Percentiles rank a stretch among this genome's conserved stretches.
phyloP scores from a whole-genome alignment of 2,888 invertebrate species.

The Baccha elongata region DNA sequence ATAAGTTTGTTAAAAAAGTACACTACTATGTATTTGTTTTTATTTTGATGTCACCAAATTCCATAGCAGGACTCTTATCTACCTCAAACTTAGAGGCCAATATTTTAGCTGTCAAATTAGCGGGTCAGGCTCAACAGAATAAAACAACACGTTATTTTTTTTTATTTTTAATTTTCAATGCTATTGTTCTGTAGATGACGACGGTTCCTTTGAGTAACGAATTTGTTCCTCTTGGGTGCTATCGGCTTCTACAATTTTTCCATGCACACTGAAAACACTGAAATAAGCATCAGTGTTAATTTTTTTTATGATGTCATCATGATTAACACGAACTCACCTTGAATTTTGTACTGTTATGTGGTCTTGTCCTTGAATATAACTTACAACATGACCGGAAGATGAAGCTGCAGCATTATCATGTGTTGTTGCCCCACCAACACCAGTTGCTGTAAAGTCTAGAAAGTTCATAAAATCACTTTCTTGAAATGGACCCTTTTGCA shows the following conservation, averaged over 20 bases:
- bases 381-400: slow-evolving; percentile 62
- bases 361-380: slow-evolving; percentile 65
- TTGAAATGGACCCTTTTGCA: slow-evolving; percentile 80
- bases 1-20: too few species aligned
- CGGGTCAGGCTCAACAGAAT: too few species aligned
- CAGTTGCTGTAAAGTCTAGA: slow-evolving; percentile 77
- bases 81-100: too few species aligned
- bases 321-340: slow-evolving; percentile 25
- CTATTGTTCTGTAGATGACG: slow-evolving; percentile 50
- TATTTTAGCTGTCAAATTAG: too few species aligned
- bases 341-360: slow-evolving; percentile 65
- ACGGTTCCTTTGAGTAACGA: slow-evolving; percentile 36
- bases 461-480: slow-evolving; percentile 80
- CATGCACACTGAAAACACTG: slow-evolving; percentile 46
- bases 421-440: neutral
- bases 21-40: too few species aligned
- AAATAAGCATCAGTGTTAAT: neutral
- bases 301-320: neutral
- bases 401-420: slow-evolving; percentile 47
- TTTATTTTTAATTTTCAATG: too few species aligned
- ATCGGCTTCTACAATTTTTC: slow-evolving; percentile 59
- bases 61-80: too few species aligned
- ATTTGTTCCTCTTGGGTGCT: slow-evolving; percentile 62
- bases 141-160: too few species aligned
- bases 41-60: too few species aligned